Evolutionary conservation across 2,888 invertebrate genomes (phyloP), one percentile per base, ranked within the genome.

Genomic region (Agrotis clavis): DNA sequence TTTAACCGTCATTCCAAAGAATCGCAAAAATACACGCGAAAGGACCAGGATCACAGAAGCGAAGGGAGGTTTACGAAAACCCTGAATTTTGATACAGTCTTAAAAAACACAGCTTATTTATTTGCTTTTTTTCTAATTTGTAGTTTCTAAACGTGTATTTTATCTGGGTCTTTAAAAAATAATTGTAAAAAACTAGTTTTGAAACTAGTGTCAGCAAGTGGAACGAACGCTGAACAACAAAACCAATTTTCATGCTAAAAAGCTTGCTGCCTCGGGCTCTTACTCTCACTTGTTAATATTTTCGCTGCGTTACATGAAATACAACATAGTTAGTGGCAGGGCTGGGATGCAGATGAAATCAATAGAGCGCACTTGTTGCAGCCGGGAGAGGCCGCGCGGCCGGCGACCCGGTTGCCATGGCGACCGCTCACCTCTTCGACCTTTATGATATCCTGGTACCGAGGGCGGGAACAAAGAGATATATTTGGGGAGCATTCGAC

Each of bases 311-410:
- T 74, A 69, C 50, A 77, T 75, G 65, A 81, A 74, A 79, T 71
- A 71, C 35, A 80, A 57, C 64, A 57, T 53, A 71, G 70, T 71
- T 61, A 54, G 69, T 62, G 72, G 71, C 57, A 18, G 71, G 70
- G 53, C 69, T 70, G 57, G 74, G 71, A 84, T 89, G 86, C 90
- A 89, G 87, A 84, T 87, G 79, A 82, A 85, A 90, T 90, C 90
- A 85, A 90, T 89, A 89, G 67, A 83, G 83, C 81, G 74, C 76
- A 91, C 90, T 89, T 91, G 91, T 90, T 90, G 91, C 87, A 85
- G 66, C 67, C 69, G 71, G 73, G 77, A 51, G 82, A 71, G 73
- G 74, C 74, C 71, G 72, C 64, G 72, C 71, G 85, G 76, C 71
- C 72, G 69, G 60, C 79, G 86, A 86, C 90, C 90, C 79, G 77